Conservation (phyloP, 2,797 vertebrate species). For the Enteromius treurensis region DNA sequence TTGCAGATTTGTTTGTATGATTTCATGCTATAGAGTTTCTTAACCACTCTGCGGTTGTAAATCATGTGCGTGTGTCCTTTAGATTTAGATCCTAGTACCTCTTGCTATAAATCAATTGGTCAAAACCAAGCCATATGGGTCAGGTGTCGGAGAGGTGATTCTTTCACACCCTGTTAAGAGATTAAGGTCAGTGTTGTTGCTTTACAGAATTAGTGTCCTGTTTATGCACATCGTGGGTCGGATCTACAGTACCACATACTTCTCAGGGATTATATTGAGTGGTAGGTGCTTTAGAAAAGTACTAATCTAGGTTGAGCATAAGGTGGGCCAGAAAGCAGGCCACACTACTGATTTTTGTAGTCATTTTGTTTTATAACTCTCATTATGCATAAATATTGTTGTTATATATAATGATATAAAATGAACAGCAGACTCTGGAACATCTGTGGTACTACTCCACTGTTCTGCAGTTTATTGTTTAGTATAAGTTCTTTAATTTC, state of each 20-base stretch:
- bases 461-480: not conserved
- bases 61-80: constrained; percentile 4
- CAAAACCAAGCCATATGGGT: not conserved
- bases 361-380: not conserved
- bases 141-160: constrained; percentile 3
- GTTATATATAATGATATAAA: not conserved
- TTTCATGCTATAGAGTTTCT: not conserved
- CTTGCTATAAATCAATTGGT: constrained; percentile 18
- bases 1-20: not conserved
- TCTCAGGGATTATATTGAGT: not conserved
- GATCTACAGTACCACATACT: not conserved
- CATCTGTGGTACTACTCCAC: not conserved
- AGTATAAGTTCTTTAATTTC: not conserved
- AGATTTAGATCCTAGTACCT: not conserved
- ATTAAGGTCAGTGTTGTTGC: constrained; percentile 52
- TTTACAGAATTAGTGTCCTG: constrained; percentile 24
- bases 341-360: not conserved
- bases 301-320: not conserved
- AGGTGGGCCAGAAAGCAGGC: not conserved
- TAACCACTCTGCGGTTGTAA: not conserved
- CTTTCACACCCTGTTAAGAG: constrained; percentile 42
- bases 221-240: not conserved
- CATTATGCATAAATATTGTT: not conserved
- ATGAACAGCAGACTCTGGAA: not conserved
- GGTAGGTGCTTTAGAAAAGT: not conserved